phyloP scores from a whole-genome alignment of 1,140 invertebrate genomes.

The Ips nitidus region DNA sequence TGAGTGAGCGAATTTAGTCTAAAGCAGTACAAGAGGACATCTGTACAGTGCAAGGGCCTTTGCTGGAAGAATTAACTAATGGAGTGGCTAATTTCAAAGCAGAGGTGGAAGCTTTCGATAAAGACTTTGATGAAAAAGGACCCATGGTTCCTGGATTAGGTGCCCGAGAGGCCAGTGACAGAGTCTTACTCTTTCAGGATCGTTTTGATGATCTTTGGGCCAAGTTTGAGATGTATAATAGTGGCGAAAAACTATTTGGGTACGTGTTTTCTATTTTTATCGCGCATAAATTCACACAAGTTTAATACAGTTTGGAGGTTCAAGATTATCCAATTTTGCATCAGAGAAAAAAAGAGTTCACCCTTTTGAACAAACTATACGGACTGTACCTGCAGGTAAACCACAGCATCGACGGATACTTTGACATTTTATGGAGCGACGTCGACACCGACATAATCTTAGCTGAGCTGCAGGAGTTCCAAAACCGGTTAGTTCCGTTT shows the following conservation, averaged over 20 bases:
- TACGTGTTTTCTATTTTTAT: constrained; percentile 65
- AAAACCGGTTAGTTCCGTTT: constrained; percentile 61
- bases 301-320: constrained; percentile 57
- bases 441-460: constrained; percentile 83
- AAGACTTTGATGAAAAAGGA: constrained; percentile 73
- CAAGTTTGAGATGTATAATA: constrained; percentile 75
- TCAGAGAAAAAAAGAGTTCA: constrained; percentile 78
- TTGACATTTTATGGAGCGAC: constrained; percentile 79
- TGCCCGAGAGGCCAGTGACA: constrained; percentile 81
- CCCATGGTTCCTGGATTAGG: constrained; percentile 81
- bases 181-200: constrained; percentile 52
- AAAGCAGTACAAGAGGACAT: constrained; percentile 71
- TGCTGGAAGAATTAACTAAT: constrained; percentile 69
- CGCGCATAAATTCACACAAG: not conserved
- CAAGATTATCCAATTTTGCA: constrained; percentile 79
- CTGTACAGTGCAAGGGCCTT: constrained; percentile 73
- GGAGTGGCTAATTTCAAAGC: constrained; percentile 68
- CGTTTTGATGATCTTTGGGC: constrained; percentile 80
- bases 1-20: constrained; percentile 53
- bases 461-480: constrained; percentile 77
- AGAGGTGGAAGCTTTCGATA: constrained; percentile 71
- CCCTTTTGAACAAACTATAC: constrained; percentile 81
- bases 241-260: constrained; percentile 81
- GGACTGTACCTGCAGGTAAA: constrained; percentile 78
- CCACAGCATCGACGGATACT: constrained; percentile 81